Evolutionary conservation across 2,113 vertebrate species (phyloP).

Genomic region (Polypterus senegalus): DNA sequence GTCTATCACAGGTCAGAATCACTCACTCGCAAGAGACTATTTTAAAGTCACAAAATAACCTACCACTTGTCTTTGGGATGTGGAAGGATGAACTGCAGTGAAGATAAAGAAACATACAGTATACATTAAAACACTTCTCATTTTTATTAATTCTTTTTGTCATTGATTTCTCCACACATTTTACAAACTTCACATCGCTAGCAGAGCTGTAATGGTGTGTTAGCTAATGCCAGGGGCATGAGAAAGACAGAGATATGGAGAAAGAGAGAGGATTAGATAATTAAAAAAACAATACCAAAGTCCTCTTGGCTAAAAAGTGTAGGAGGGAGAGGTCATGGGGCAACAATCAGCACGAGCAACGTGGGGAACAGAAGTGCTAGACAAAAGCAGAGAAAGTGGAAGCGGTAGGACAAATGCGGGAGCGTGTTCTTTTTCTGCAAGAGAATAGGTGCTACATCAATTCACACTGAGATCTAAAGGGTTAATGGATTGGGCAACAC

Average conservation of each 20-base stretch:
- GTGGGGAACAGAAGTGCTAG: conserved; percentile 54
- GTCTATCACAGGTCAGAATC: no score
- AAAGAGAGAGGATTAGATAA: not conserved
- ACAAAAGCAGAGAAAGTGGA: conserved; percentile 81
- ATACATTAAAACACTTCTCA: no score
- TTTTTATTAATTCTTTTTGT: no score
- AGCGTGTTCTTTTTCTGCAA: conserved; percentile 67
- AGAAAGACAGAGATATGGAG: not conserved
- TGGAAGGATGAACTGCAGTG: no score
- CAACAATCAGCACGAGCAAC: conserved; percentile 62
- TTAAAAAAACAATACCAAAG: not conserved
- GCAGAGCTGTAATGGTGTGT: not conserved
- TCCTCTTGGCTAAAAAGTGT: conserved; percentile 20
- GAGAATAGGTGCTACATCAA: conserved; percentile 80
- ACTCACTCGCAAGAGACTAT: no score
- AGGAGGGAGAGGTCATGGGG: conserved; percentile 65
- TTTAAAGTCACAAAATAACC: no score
- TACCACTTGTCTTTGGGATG: no score
- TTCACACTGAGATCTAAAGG: conserved; percentile 76
- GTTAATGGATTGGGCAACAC: conserved; percentile 75
- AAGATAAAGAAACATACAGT: no score
- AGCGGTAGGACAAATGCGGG: conserved; percentile 60
- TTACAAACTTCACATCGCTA: not conserved
- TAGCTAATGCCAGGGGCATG: not conserved
- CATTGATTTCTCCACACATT: no score